Conservation (phyloP, 1,140 invertebrate genomes). For the Lutraria rhynchaena region DNA sequence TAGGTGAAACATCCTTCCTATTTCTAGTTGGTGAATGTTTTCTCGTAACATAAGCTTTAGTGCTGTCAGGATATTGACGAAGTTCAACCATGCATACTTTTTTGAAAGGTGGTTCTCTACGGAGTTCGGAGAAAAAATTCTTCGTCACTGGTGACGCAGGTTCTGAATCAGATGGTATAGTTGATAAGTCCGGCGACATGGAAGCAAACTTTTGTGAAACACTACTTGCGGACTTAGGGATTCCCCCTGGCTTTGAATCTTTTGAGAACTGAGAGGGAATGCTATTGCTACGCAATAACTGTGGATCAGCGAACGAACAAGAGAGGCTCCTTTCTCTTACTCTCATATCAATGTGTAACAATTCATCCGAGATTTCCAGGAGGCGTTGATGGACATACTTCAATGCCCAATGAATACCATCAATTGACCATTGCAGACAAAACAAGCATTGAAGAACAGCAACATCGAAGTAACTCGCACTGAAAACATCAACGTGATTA, state of each 20-base stretch:
- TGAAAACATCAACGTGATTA: conserved; percentile 75
- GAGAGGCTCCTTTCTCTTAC: conserved; percentile 94
- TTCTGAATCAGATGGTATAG: conserved; percentile 59
- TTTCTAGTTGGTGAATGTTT: conserved; percentile 58
- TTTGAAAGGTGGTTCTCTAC: conserved; percentile 76
- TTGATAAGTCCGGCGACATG: conserved; percentile 50
- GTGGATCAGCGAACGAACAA: conserved; percentile 95
- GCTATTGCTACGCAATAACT: conserved; percentile 83
- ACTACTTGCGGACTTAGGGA: conserved; percentile 47
- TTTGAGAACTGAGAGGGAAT: conserved; percentile 49
- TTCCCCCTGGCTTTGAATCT: conserved; percentile 16
- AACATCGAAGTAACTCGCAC: conserved; percentile 96
- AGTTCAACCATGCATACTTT: conserved; percentile 75
- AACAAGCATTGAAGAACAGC: conserved; percentile 98
- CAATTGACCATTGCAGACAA: conserved; percentile 98
- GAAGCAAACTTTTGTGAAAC: conserved; percentile 46
- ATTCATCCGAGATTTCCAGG: conserved; percentile 84
- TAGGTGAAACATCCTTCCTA: conserved; percentile 36
- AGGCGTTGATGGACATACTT: conserved; percentile 86
- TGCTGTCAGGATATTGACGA: conserved; percentile 73
- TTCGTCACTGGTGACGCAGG: conserved; percentile 43
- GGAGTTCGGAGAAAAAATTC: conserved; percentile 45
- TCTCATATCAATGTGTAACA: conserved; percentile 88
- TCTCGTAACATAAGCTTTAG: conserved; percentile 65
- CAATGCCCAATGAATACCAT: conserved; percentile 98